These are phyloP conservation scores for chimpanzee (Pan troglodytes) DNA, from an alignment of 2,113 vertebrate genomes.

Conservation along the genomic window NHGRI_mPanTro3-v2.1_pri NC_072413.2:39239001-39239500, in stretches of 20 bases:
- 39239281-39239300: constrained; percentile 96
- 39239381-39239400: constrained; percentile 92
- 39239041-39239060: neutral
- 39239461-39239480: neutral
- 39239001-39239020: neutral
- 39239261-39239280: constrained; percentile 86
- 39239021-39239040: neutral
- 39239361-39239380: constrained; percentile 94
- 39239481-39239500: too few relatives aligned
- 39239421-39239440: constrained; percentile 85
- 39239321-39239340: constrained; percentile 95
- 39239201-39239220: constrained; percentile 80
- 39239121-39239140: neutral
- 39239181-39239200: neutral
- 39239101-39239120: neutral
- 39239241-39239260: constrained; percentile 89
- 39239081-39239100: neutral
- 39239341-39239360: constrained; percentile 97
- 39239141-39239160: neutral
- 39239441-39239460: neutral
- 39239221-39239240: constrained; percentile 88
- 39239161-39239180: neutral
- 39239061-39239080: neutral
- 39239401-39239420: constrained; percentile 95
- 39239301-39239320: constrained; percentile 98